A percentile compares a stretch with the other conserved stretches of the same genome.
Conservation (phyloP, 2,113 vertebrate species). For the Cyprichromis sp. region DNA sequence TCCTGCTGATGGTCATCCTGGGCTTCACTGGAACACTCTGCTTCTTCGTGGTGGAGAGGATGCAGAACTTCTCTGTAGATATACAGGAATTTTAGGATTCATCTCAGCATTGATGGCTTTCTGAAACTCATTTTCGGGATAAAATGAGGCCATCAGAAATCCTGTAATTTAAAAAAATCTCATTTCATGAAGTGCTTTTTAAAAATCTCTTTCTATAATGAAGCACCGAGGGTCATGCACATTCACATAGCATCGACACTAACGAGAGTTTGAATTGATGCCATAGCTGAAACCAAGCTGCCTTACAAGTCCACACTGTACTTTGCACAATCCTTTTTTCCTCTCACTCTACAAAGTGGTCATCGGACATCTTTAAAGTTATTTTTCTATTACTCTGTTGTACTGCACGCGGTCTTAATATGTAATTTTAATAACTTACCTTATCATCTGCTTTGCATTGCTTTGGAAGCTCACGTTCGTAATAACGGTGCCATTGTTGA, state of each 20-base stretch:
- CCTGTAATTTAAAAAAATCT: background rate
- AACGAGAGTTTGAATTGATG: background rate
- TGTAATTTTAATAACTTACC: background rate
- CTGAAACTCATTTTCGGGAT: background rate
- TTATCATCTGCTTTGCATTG: background rate
- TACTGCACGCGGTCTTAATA: background rate
- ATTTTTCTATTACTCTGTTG: background rate
- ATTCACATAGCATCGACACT: background rate
- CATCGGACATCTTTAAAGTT: background rate
- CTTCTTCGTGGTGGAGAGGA: slow-evolving; percentile 86
- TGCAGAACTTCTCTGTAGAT: slow-evolving; percentile 45
- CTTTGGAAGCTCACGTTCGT: slow-evolving; percentile 22
- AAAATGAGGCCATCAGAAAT: background rate
- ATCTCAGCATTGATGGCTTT: background rate
- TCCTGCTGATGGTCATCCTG: slow-evolving; percentile 86
- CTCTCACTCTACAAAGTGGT: background rate
- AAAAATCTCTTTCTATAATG: background rate
- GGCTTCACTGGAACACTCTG: slow-evolving; percentile 87
- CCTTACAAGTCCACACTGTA: background rate
- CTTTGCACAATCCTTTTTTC: background rate
- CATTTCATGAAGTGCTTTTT: background rate
- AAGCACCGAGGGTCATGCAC: background rate
- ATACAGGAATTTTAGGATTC: slow-evolving; percentile 44
- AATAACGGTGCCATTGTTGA: background rate
- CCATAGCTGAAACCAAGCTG: background rate